Evolutionary conservation across 2,113 vertebrate species (phyloP), one percentile per base, ranked within the genome.

Genomic region (Dicaeum eximium): DNA sequence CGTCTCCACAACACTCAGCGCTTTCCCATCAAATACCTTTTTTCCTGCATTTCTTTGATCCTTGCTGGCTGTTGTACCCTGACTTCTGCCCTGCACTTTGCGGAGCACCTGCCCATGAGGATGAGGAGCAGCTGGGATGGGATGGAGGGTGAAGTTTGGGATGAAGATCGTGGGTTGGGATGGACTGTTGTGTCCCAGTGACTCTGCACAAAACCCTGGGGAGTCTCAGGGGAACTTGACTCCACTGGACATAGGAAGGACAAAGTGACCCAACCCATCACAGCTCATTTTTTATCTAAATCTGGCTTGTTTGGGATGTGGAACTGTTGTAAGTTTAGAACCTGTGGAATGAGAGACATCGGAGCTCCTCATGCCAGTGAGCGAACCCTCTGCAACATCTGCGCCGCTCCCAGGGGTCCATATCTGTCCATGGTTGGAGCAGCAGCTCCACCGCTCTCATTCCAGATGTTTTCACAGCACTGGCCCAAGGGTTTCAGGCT

Each of bases 331-430:
- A n/a, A n/a, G n/a, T n/a, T n/a, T n/a, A n/a, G n/a, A n/a, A 15
- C 19, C 2, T 12, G 8, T 2, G 48, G 33, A 54, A 22, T 7
- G 28, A n/a, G 54, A 17, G 3, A 16, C 21, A 10, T 2, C 35
- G 42, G 51, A 73, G 77, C 28, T 45, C 60, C 72, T 75, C n/a
- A 22, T 33, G 33, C 42, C 19, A 1, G 18, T 0, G 24, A n/a
- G 7, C 0, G 0, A 74, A 13, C 30, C 51, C 47, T 54, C 69
- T n/a, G 42, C 28, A 3, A 4, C 0, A 0, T 3, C 67, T 15
- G 28, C 8, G 75, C 83, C 58, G 54, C 83, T 80, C 54, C 1
- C 1, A 11, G 58, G 40, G n/a, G 7, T 81, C 71, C 17, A 4
- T 37, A 40, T 33, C 53, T 9, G 28, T 9, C 37, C 0, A 0